A percentile compares a stretch with the other conserved stretches of the same genome.
Conservation (phyloP, 1,140 invertebrate species). For the Nomia melanderi region DNA sequence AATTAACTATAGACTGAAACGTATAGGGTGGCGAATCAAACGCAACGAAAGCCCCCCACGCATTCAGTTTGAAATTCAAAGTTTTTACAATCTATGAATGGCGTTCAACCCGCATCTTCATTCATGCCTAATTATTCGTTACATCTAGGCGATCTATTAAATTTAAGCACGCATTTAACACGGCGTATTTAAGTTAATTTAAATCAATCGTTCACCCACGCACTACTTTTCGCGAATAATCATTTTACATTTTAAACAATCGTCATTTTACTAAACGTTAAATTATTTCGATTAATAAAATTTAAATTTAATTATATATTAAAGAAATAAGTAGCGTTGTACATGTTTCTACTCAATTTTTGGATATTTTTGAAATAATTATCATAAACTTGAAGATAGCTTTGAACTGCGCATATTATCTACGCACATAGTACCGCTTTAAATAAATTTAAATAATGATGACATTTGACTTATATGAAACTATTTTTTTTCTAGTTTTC, state of each 20-base stretch:
- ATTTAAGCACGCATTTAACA: not conserved
- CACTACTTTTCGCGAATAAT: not conserved
- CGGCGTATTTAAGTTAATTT: not conserved
- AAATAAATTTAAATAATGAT: conserved; percentile 1
- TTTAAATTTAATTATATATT: not conserved
- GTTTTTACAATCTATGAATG: not conserved
- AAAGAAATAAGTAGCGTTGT: too few relatives aligned
- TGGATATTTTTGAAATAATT: too few relatives aligned
- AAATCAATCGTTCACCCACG: not conserved
- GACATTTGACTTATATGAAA: not conserved
- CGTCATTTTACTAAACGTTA: not conserved
- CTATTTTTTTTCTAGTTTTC: not conserved
- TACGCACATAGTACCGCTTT: too few relatives aligned
- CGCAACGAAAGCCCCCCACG: too few relatives aligned
- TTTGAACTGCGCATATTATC: conserved; percentile 3
- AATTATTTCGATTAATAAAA: not conserved
- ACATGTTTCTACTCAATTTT: too few relatives aligned
- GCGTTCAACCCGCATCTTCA: not conserved
- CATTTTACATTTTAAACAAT: not conserved
- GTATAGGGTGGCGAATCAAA: not conserved
- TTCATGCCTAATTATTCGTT: not conserved
- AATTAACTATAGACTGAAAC: not conserved
- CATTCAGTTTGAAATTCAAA: not conserved
- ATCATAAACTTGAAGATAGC: conserved; percentile 10
- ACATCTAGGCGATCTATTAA: not conserved